A percentile compares a stretch with the other conserved stretches of the same genome.
phyloP scores from a whole-genome alignment of 2,888 invertebrate genomes.

The Digitonthophagus gazella region DNA sequence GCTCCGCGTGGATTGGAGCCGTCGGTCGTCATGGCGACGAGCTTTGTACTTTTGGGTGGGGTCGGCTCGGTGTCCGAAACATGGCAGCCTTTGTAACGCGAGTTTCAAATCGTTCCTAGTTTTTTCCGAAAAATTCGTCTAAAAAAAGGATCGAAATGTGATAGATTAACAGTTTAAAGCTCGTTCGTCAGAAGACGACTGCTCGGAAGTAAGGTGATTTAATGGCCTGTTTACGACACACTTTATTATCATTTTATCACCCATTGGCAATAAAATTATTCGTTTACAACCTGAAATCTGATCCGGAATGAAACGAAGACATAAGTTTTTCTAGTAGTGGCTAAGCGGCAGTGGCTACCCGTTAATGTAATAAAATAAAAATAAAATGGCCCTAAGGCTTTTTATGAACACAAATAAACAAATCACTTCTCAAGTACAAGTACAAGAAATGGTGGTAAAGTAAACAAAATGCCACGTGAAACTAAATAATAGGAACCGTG shows the following conservation, averaged over 20 bases:
- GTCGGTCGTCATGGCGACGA: slow-evolving; percentile 48
- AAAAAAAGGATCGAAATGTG: too few species aligned
- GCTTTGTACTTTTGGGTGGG: slow-evolving; percentile 49
- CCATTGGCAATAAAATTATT: slow-evolving; percentile 46
- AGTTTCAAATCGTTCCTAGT: too few species aligned
- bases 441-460: not conserved
- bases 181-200: too few species aligned
- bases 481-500: slow-evolving; percentile 7
- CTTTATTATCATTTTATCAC: slow-evolving; percentile 45
- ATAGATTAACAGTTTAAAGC: too few species aligned
- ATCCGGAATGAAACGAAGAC: slow-evolving; percentile 34
- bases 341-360: too few species aligned
- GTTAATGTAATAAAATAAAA: too few species aligned
- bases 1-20: slow-evolving; percentile 40
- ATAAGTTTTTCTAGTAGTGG: slow-evolving; percentile 32
- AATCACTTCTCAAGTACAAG: not conserved
- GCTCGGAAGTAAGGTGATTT: too few species aligned
- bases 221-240: slow-evolving; percentile 41
- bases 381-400: too few species aligned
- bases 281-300: slow-evolving; percentile 45
- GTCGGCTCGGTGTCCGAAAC: slow-evolving; percentile 6
- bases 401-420: not conserved
- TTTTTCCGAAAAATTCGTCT: too few species aligned
- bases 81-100: not conserved
- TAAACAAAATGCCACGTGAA: slow-evolving; percentile 8